Evolutionary conservation across 2,888 invertebrate species (phyloP).

Genomic region (Drosophila gaucha): DNA sequence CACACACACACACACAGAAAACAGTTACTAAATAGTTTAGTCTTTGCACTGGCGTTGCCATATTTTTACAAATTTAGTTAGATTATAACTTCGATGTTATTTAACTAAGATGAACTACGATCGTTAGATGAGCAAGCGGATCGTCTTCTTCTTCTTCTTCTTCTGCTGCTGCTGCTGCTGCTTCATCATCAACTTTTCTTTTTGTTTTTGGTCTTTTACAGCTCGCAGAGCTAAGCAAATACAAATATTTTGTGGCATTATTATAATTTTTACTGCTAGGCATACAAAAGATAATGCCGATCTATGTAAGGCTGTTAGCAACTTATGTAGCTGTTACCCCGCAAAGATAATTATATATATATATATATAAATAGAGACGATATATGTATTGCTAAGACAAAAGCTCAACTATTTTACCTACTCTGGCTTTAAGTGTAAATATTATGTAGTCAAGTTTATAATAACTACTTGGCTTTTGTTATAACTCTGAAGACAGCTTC

Average conservation of each 20-base stretch:
- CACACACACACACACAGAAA: too few species aligned
- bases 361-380: too few species aligned
- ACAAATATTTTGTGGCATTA: neutral
- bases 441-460: conserved; percentile 19
- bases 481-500: conserved; percentile 4
- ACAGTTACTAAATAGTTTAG: neutral
- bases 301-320: conserved; percentile 18
- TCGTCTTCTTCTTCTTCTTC: neutral
- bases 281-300: conserved; percentile 17
- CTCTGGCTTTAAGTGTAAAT: conserved; percentile 34
- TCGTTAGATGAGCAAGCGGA: neutral
- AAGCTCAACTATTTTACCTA: conserved; percentile 19
- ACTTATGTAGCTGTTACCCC: conserved; percentile 6
- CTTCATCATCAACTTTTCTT: too few species aligned
- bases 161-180: too few species aligned
- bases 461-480: conserved; percentile 18
- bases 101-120: neutral
- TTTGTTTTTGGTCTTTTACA: too few species aligned
- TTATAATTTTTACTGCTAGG: neutral
- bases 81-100: neutral
- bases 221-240: neutral
- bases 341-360: too few species aligned
- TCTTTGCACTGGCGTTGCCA: neutral
- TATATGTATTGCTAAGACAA: conserved; percentile 24
- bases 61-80: neutral